Conservation (phyloP, 2,888 invertebrate genomes). For the Stenodera caucasica region DNA sequence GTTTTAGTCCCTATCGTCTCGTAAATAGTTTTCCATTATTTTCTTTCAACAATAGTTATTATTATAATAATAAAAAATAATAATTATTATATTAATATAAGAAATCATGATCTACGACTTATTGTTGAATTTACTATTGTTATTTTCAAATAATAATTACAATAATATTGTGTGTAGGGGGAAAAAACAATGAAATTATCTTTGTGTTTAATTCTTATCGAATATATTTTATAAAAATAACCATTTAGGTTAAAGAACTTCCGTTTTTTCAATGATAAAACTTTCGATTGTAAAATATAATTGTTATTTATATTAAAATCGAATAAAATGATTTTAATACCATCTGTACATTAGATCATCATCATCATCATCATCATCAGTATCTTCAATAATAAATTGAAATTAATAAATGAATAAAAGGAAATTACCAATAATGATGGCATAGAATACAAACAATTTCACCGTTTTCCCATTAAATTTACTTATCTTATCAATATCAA, state of each 20-base stretch:
- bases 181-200: background rate
- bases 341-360: background rate
- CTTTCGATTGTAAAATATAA: background rate
- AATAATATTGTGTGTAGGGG: background rate
- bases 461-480: background rate
- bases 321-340: too few species aligned
- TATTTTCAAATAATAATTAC: too few species aligned
- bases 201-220: background rate
- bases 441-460: too few species aligned
- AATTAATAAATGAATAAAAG: background rate
- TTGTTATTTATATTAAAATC: too few species aligned
- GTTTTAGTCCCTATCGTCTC: background rate
- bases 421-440: background rate
- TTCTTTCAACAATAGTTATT: too few species aligned
- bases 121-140: too few species aligned
- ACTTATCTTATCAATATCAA: too few species aligned
- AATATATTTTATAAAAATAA: background rate
- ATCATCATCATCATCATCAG: too few species aligned
- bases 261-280: background rate
- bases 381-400: background rate
- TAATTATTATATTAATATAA: too few species aligned
- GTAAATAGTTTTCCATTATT: background rate
- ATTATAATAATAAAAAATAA: too few species aligned
- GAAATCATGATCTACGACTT: too few species aligned
- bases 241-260: background rate